phyloP scores from a whole-genome alignment of 2,113 vertebrate species.

The Mus musculus region GRCm39 chr4:124037501-124038000 shows the following conservation, averaged over 20 bases:
- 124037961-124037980: not conserved
- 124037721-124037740: not conserved
- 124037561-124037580: not conserved
- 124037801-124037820: not conserved
- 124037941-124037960: not conserved
- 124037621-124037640: slow-evolving; percentile 76
- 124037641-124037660: slow-evolving; percentile 64
- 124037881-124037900: too few relatives aligned
- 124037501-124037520: slow-evolving; percentile 65
- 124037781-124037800: not conserved
- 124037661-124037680: slow-evolving; percentile 57
- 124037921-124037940: too few relatives aligned
- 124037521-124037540: slow-evolving; percentile 25
- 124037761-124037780: not conserved
- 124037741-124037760: not conserved
- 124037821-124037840: slow-evolving; percentile 13
- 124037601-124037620: not conserved
- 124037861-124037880: not conserved
- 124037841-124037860: not conserved
- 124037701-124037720: slow-evolving; percentile 60
- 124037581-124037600: slow-evolving; percentile 52
- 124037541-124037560: slow-evolving; percentile 19
- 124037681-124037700: not conserved
- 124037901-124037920: not conserved
- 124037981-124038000: not conserved